Evolutionary conservation across 2,113 vertebrate species (phyloP).

Genomic region (Psophia crepitans): DNA sequence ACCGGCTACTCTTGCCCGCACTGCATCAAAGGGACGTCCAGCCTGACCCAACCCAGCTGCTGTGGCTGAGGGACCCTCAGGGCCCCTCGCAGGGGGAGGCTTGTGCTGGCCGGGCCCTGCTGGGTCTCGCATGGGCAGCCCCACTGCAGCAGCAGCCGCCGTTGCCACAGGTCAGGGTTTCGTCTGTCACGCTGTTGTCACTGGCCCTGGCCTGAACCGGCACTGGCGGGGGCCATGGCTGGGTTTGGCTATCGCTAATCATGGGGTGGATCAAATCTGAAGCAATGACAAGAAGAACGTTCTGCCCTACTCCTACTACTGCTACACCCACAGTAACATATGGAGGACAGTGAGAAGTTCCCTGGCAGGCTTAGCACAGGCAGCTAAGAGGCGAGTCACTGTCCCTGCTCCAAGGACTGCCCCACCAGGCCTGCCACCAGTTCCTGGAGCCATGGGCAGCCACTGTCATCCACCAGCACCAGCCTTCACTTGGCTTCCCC

Average conservation of each 20-base stretch:
- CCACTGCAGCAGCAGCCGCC: neutral
- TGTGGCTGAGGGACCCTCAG: neutral
- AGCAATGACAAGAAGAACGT: fast-evolving
- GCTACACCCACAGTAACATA: neutral
- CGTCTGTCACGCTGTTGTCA: fast-evolving
- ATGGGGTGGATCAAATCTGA: neutral
- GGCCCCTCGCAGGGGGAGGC: too few relatives aligned
- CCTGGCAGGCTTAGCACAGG: neutral
- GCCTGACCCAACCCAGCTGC: neutral
- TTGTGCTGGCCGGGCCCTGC: neutral
- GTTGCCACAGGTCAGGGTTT: neutral
- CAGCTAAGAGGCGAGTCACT: neutral
- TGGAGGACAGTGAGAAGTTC: neutral
- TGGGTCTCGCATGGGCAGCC: neutral
- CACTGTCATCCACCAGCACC: neutral
- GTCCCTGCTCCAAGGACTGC: neutral
- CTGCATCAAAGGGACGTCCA: neutral
- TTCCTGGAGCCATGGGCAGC: neutral
- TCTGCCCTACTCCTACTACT: neutral
- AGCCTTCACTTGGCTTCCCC: neutral
- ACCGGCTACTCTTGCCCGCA: neutral
- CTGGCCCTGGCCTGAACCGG: neutral
- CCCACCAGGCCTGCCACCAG: neutral
- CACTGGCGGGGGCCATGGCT: neutral
- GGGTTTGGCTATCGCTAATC: neutral